Conservation (phyloP, 1,140 invertebrate species). For the Drosophila sturtevanti region DNA sequence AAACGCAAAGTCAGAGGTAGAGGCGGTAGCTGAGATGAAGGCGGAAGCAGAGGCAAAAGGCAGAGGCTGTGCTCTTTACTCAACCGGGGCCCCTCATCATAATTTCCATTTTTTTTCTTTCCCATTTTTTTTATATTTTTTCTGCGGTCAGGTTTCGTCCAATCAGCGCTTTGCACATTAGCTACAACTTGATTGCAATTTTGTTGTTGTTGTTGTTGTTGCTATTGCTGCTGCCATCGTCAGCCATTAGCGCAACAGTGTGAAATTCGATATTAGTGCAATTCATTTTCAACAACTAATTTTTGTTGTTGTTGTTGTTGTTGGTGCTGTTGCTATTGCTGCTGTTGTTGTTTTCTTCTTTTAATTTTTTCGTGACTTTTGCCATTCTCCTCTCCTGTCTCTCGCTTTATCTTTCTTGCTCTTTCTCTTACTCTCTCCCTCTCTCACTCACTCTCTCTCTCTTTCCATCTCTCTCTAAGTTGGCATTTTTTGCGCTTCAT, state of each 20-base stretch:
- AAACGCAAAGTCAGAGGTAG: no score
- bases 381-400: not conserved
- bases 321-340: slow-evolving; percentile 36
- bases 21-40: no score
- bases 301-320: slow-evolving; percentile 62
- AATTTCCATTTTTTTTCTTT: slow-evolving; percentile 66
- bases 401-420: no score
- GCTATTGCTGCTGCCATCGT: slow-evolving; percentile 44
- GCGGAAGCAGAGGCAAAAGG: not conserved
- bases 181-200: slow-evolving; percentile 74
- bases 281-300: slow-evolving; percentile 76
- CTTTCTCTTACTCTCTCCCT: not conserved
- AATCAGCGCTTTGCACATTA: slow-evolving; percentile 81
- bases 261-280: slow-evolving; percentile 81
- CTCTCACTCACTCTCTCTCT: not conserved
- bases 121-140: not conserved
- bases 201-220: slow-evolving; percentile 26
- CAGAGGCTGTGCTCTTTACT: slow-evolving; percentile 73
- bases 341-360: slow-evolving; percentile 52
- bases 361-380: not conserved
- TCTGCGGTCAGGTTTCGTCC: slow-evolving; percentile 76
- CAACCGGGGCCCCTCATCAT: slow-evolving; percentile 75
- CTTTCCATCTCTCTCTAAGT: slow-evolving; percentile 18
- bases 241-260: slow-evolving; percentile 76
- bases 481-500: slow-evolving; percentile 60